Conservation (phyloP, 2,113 vertebrate species). For the Paratilapia polleni region DNA sequence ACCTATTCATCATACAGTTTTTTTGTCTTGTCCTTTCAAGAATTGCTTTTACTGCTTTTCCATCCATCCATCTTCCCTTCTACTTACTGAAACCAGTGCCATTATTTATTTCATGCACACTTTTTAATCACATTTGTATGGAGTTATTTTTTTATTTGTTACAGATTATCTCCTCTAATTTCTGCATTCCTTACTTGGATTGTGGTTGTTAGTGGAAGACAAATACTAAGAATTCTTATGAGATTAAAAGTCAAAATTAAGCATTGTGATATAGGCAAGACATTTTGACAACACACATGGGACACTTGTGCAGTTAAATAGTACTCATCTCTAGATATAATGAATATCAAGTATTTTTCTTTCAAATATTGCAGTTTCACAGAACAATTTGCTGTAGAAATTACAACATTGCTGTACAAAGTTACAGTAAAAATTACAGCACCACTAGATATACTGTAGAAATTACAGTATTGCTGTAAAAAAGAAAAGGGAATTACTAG, state of each 20-base stretch:
- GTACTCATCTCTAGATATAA: too few relatives aligned
- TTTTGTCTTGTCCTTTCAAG: neutral
- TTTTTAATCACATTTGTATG: neutral
- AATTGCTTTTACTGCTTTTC: slow-evolving; percentile 9
- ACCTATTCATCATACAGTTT: neutral
- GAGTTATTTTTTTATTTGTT: too few relatives aligned
- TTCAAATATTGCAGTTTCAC: too few relatives aligned
- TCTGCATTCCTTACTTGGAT: neutral
- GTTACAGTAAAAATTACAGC: too few relatives aligned
- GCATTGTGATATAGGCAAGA: neutral
- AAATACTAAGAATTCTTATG: neutral
- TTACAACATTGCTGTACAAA: too few relatives aligned
- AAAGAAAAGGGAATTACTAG: too few relatives aligned
- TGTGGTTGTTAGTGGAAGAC: neutral
- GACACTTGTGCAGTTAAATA: too few relatives aligned
- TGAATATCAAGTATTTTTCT: too few relatives aligned
- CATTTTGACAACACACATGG: too few relatives aligned
- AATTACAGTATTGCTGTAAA: too few relatives aligned
- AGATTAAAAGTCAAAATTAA: neutral
- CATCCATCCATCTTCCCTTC: neutral
- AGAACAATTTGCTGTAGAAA: too few relatives aligned
- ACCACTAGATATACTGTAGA: too few relatives aligned
- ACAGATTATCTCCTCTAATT: neutral
- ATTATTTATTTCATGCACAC: neutral
- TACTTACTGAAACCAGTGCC: neutral